Evolutionary conservation across 2,888 invertebrate genomes (phyloP), one percentile per base, ranked within the genome.

Genomic region (Choristoneura rosaceana): DNA sequence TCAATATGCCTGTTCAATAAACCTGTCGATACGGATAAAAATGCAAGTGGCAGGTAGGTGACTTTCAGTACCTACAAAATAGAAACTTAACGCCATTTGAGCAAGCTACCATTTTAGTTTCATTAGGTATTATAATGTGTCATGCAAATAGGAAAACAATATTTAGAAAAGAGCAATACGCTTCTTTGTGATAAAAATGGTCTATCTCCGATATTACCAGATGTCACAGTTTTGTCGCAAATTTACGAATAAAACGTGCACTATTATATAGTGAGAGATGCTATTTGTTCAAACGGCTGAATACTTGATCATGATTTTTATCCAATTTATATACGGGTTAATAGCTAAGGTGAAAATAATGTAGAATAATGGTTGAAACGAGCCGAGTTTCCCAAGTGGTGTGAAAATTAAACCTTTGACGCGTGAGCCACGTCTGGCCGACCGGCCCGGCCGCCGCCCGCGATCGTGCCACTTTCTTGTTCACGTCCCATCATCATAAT

Each of bases 381-480:
- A 41, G 65, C 52, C 33, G 62, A 85, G 83, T 84, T 83, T 76
- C 75, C 77, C 76, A 84, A 87, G 87, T 83, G 81, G 85, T 84
- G 87, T 87, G 88, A 88, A 91, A 87, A 90, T 85, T 77, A 82
- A 87, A 80, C 78, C 75, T 80, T 82, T 77, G 77, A 77, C 78
- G 74, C 82, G 83, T 84, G 85, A 74, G 80, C 81, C 85, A 84
- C 86, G 87, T 78, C 69, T 68, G 17, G 33, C 69, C 62, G 67
- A 43, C 50, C 55, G 52, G 45, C 61, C n/a, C 61, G 25, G 38
- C 65, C 55, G 41, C 86, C 84, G 81, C 76, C 82, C 76, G 74
- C 82, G 75, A 78, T 78, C 85, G 86, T 83, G 86, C 87, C 86
- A 84, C 89, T 92, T 90, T 91, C 90, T 86, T 88, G 84, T 87